A percentile compares a stretch with the other conserved stretches of the same genome.
These are phyloP conservation scores for Hyperoplus immaculatus DNA, from an alignment of 2,797 vertebrate genomes.

Conservation along the genomic window DNA sequence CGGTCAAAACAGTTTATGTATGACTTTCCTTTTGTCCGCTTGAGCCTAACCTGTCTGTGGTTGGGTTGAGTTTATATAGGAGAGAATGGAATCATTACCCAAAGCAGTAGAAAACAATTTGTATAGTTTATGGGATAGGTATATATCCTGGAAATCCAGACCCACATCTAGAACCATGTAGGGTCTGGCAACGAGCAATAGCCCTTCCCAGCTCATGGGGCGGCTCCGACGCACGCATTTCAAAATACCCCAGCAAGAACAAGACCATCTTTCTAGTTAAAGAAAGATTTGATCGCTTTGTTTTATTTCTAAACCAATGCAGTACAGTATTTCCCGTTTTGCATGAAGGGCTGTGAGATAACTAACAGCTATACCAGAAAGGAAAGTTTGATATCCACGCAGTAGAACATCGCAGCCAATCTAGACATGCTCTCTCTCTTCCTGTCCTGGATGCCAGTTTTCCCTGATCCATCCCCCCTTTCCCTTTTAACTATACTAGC, in stretches of 20 bases:
- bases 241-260: too few species aligned
- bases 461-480: slow-evolving; percentile 68
- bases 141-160: background rate
- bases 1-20: slow-evolving; percentile 66
- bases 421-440: slow-evolving; percentile 31
- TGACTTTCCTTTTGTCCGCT: slow-evolving; percentile 19
- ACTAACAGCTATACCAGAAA: slow-evolving; percentile 46
- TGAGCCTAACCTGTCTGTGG: background rate
- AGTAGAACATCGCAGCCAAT: slow-evolving; percentile 40
- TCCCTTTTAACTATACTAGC: slow-evolving; percentile 66
- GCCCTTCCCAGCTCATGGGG: too few species aligned
- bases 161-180: too few species aligned
- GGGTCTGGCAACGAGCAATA: too few species aligned
- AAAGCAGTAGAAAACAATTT: too few species aligned
- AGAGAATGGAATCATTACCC: background rate
- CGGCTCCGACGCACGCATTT: too few species aligned
- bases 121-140: too few species aligned
- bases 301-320: slow-evolving; percentile 33
- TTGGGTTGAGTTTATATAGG: background rate
- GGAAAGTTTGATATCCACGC: slow-evolving; percentile 52
- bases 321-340: slow-evolving; percentile 36
- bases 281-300: slow-evolving; percentile 3
- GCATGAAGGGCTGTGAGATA: slow-evolving; percentile 36
- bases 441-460: slow-evolving; percentile 48
- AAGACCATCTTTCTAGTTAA: too few species aligned